Evolutionary conservation across 2,888 invertebrate species (phyloP).

Genomic region (Drosophila atroscutellata): DNA sequence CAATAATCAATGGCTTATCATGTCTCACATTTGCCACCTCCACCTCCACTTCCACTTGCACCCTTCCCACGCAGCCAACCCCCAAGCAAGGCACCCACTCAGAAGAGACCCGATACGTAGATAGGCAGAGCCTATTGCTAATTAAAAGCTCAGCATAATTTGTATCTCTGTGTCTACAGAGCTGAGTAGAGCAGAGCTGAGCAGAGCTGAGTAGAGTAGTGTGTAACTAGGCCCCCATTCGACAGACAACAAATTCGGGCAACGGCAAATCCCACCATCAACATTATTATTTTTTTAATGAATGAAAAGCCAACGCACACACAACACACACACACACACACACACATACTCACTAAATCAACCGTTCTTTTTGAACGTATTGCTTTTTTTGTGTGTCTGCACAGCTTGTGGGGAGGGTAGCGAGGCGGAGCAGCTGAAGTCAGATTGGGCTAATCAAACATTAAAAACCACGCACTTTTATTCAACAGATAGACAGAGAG

Average conservation of each 20-base stretch:
- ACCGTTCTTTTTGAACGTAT: constrained; percentile 41
- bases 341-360: constrained; percentile 25
- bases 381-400: constrained; percentile 6
- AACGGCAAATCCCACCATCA: constrained; percentile 52
- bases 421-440: neutral
- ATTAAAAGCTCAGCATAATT: constrained; percentile 71
- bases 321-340: constrained; percentile 27
- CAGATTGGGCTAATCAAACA: constrained; percentile 64
- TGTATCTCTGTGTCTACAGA: constrained; percentile 10
- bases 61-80: neutral
- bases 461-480: constrained; percentile 66
- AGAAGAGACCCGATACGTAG: neutral
- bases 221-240: constrained; percentile 25
- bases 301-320: constrained; percentile 66
- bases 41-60: neutral
- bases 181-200: constrained; percentile 12
- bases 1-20: constrained; percentile 38
- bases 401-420: neutral
- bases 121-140: constrained; percentile 36
- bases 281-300: constrained; percentile 54
- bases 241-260: constrained; percentile 41
- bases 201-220: constrained; percentile 11
- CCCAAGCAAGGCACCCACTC: neutral
- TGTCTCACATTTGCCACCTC: constrained; percentile 15
- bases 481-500: neutral